phyloP scores from a whole-genome alignment of 2,888 invertebrate genomes.

The Rhabditophanes sp. region DNA sequence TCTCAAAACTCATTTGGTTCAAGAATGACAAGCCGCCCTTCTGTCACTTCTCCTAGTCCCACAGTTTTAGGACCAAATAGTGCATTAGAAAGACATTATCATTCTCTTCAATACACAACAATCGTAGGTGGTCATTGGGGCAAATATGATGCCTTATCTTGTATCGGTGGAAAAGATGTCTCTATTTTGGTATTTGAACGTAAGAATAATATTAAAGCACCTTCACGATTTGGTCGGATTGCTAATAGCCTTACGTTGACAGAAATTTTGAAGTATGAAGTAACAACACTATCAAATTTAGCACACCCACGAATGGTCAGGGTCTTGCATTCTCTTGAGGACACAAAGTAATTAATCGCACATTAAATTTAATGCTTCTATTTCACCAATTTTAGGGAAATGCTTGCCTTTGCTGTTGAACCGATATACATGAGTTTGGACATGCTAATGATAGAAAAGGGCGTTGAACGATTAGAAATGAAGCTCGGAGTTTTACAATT shows the following conservation, averaged over 20 bases:
- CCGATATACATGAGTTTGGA: conserved; percentile 22
- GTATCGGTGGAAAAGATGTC: too few species aligned
- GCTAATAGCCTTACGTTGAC: conserved; percentile 27
- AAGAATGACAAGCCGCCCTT: too few species aligned
- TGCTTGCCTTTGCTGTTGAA: conserved; percentile 16
- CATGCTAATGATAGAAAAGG: conserved; percentile 18
- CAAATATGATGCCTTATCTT: too few species aligned
- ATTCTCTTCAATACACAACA: too few species aligned
- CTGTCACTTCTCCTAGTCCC: too few species aligned
- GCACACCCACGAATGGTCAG: conserved; percentile 34
- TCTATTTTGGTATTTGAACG: conserved; percentile 35
- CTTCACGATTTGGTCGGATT: conserved; percentile 32
- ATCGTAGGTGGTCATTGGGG: too few species aligned
- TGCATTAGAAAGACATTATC: too few species aligned
- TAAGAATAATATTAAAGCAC: conserved; percentile 34
- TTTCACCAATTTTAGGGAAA: conserved; percentile 9
- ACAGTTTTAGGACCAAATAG: too few species aligned
- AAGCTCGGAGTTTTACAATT: conserved; percentile 47
- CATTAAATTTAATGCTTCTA: conserved; percentile 5
- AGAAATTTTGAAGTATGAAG: conserved; percentile 32
- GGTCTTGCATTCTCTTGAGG: conserved; percentile 26
- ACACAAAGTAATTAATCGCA: conserved; percentile 21
- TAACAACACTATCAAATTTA: conserved; percentile 25
- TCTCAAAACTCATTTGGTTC: too few species aligned
- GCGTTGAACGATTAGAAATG: conserved; percentile 33